Evolutionary conservation across 2,888 invertebrate genomes (phyloP).

Genomic region (Apamea epomidion): DNA sequence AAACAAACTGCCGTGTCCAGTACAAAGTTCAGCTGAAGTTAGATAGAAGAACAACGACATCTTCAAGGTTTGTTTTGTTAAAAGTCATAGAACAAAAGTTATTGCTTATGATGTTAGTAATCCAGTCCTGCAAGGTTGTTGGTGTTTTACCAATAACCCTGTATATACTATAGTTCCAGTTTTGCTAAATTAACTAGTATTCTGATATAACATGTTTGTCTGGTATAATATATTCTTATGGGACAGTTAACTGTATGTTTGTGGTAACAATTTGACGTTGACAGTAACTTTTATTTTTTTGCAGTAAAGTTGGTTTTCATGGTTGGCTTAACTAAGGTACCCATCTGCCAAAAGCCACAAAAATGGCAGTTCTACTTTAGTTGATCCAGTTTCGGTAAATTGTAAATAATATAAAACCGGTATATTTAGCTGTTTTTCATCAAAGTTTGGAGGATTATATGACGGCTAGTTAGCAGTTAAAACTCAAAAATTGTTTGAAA

Average conservation of each 20-base stretch:
- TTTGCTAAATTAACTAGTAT: not conserved
- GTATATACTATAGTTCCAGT: not conserved
- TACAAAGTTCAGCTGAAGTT: no score
- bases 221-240: no score
- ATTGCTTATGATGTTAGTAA: no score
- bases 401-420: not conserved
- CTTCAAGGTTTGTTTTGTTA: no score
- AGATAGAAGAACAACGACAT: no score
- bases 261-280: not conserved
- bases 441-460: not conserved
- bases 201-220: not conserved
- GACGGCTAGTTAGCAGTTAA: not conserved
- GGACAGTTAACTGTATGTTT: not conserved
- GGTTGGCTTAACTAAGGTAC: not conserved
- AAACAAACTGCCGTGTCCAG: no score
- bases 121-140: no score
- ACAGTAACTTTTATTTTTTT: not conserved
- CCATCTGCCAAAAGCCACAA: not conserved
- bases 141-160: no score
- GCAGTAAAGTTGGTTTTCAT: not conserved
- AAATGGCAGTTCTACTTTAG: not conserved
- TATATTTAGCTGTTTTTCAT: slow-evolving; percentile 18
- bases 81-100: no score
- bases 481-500: not conserved
- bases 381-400: not conserved